These are phyloP conservation scores for Cryptocheilus praepositus DNA, from an alignment of 2,888 invertebrate genomes.

Conservation along the genomic window DNA sequence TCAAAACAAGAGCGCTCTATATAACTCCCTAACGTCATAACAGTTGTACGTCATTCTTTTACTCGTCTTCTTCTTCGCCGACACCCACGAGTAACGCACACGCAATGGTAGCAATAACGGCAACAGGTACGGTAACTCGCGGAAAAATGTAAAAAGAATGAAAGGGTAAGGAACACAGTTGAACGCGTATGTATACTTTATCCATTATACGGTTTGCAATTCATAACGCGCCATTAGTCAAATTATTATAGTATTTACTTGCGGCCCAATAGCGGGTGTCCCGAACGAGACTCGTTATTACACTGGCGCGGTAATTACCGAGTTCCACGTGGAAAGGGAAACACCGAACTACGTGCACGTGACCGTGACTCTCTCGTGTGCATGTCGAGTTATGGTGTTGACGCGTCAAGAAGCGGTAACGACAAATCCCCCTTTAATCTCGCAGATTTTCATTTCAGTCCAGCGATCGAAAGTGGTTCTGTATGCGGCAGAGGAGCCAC, in stretches of 20 bases:
- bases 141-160: conserved; percentile 5
- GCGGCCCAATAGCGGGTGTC: conserved; percentile 48
- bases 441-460: too few species aligned
- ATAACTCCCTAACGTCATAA: too few species aligned
- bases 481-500: too few species aligned
- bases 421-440: too few species aligned
- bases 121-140: conserved; percentile 6
- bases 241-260: conserved; percentile 56
- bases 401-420: conserved; percentile 11
- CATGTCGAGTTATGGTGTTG: background rate
- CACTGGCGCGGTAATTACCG: conserved; percentile 46
- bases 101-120: conserved; percentile 28
- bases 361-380: conserved; percentile 10
- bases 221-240: conserved; percentile 54
- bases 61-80: background rate
- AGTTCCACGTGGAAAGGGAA: conserved; percentile 44
- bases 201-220: conserved; percentile 54
- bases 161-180: background rate
- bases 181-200: conserved; percentile 40
- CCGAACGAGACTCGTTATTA: conserved; percentile 49
- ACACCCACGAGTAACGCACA: conserved; percentile 22
- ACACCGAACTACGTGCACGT: conserved; percentile 32
- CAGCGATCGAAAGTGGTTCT: too few species aligned
- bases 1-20: too few species aligned
- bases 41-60: background rate